Base-by-base conservation (phyloP, 2,797 vertebrate species). In the Thunnus albacares region DNA sequence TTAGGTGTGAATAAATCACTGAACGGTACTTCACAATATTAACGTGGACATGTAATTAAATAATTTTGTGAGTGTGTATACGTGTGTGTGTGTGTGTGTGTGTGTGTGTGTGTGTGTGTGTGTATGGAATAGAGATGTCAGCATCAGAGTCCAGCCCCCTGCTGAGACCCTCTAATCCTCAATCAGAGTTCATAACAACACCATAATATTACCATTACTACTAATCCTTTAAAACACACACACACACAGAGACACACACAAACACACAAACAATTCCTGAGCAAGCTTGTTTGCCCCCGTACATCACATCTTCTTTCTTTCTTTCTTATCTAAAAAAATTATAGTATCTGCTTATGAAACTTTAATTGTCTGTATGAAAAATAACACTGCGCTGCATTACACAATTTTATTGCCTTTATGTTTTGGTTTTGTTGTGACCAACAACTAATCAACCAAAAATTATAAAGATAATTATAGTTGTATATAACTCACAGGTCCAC, bases 161-260 rank as follows among this genome's bases (percentile, higher is more conserved):
- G 69, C 71, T 67, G 78, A 74, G 75, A 71, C 59, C 79, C 76
- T 82, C 64, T 81, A 88, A 85, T 87, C 88, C 73, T 49, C 83
- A 85, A 91, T 89, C 77, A 38, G 72, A 79, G 77, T 78, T 88
- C 82, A 91, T 82, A 84, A 87, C 58, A 89, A 79, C 58, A 84
- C 80, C 81, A 75, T 89, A 86, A 92, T 90, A 87, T 87, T 86
- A 79, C 70, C 86, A 89, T 87, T 84, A 90, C 71, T 68, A 73
- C 77, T 91, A 91, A 92, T 92, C 88, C 89, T 47, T 6, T 57
- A 17, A 77, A 60, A 47, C 77, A 70, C 38, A 79, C 61, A 33
- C 64, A 65, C 38, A 47, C 77, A 70, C 38, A 38, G 0, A 38
- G 11, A 38, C 3, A 38, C 38, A 38, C 77, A 70, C 38, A 47